A percentile compares a stretch with the other conserved stretches of the same genome.
Conservation (phyloP, 1,140 invertebrate species). For the Plutomurus gul region DNA sequence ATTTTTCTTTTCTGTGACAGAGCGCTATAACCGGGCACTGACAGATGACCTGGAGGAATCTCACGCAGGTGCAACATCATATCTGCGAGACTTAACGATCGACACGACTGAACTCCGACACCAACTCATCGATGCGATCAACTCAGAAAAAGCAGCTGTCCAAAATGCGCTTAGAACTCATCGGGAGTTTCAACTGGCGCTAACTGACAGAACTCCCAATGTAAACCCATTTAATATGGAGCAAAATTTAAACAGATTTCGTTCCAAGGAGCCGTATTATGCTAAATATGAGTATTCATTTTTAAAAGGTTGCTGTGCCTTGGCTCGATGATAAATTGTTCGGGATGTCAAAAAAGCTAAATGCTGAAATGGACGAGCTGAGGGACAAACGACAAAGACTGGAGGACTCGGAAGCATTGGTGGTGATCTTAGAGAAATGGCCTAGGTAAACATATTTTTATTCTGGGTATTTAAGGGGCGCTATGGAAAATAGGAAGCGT, state of each 20-base stretch:
- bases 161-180: constrained; percentile 47
- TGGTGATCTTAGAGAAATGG: constrained; percentile 45
- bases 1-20: too few species aligned
- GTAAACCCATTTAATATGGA: not conserved
- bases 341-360: constrained; percentile 37
- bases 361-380: constrained; percentile 28
- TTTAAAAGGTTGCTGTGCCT: constrained; percentile 34
- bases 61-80: too few species aligned
- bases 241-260: too few species aligned
- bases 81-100: too few species aligned
- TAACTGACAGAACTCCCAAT: constrained; percentile 27
- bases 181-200: constrained; percentile 42
- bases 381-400: constrained; percentile 34
- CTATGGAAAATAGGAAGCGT: too few species aligned
- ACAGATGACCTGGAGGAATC: constrained; percentile 48
- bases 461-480: too few species aligned
- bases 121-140: constrained; percentile 33
- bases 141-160: constrained; percentile 40
- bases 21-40: constrained; percentile 46
- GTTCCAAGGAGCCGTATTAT: too few species aligned
- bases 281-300: too few species aligned
- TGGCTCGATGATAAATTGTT: constrained; percentile 52
- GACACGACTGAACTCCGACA: constrained; percentile 38
- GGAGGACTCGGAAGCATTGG: constrained; percentile 41
- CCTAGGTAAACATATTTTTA: too few species aligned